Evolutionary conservation across 2,797 vertebrate species (phyloP).

Genomic region (Fistularia commersonii): DNA sequence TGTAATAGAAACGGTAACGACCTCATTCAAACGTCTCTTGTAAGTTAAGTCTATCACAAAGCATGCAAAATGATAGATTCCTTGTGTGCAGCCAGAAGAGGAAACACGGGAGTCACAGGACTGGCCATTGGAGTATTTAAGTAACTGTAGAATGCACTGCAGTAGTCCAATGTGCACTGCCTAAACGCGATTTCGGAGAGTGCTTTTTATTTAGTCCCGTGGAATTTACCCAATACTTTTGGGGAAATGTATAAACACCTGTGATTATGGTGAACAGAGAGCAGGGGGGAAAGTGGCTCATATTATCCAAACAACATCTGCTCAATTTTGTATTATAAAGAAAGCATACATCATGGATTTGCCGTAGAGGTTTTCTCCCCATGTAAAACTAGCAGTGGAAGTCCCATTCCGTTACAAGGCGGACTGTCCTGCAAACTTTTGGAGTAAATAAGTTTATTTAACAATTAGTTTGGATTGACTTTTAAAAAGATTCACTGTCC

Average conservation of each 20-base stretch:
- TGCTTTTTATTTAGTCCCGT: too few species aligned
- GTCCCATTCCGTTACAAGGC: slow-evolving; percentile 13
- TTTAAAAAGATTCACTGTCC: too few species aligned
- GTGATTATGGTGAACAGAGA: slow-evolving; percentile 25
- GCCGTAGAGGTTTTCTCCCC: slow-evolving; percentile 12
- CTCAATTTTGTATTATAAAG: slow-evolving; percentile 51
- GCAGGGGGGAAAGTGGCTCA: slow-evolving; percentile 58
- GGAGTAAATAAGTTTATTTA: slow-evolving; percentile 27
- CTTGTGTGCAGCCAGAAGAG: neutral
- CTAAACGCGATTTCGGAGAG: too few species aligned
- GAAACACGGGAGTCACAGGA: neutral
- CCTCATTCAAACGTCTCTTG: too few species aligned
- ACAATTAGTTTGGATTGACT: slow-evolving; percentile 27
- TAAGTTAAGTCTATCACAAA: too few species aligned
- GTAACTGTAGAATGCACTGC: too few species aligned
- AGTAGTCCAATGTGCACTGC: too few species aligned
- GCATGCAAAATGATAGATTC: too few species aligned
- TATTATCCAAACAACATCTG: slow-evolving; percentile 71
- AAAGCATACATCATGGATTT: too few species aligned
- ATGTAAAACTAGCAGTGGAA: slow-evolving; percentile 5
- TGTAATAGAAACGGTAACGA: too few species aligned
- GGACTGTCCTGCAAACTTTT: slow-evolving; percentile 10
- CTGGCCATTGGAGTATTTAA: too few species aligned
- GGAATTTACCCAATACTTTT: too few species aligned
- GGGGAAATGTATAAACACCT: slow-evolving; percentile 8